phyloP scores from a whole-genome alignment of 2,888 invertebrate genomes.

The Acrocyrtus sp. region DNA sequence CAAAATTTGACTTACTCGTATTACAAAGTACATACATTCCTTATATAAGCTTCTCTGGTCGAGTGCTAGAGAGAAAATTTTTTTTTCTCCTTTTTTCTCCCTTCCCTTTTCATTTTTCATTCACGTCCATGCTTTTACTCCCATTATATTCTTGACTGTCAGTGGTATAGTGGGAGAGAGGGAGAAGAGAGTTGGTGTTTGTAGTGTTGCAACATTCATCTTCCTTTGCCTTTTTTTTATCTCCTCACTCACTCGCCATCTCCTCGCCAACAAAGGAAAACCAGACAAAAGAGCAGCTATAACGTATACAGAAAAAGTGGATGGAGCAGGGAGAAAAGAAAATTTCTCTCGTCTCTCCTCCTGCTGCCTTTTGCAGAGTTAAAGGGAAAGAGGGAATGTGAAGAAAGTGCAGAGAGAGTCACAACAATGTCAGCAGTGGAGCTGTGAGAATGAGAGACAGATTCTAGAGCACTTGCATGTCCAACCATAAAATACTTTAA shows the following conservation, averaged over 20 bases:
- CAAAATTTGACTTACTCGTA: no score
- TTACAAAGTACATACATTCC: no score
- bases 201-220: neutral
- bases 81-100: no score
- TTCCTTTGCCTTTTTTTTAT: neutral
- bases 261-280: neutral
- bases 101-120: neutral
- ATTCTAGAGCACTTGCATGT: constrained; percentile 50
- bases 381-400: neutral
- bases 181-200: no score
- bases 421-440: constrained; percentile 27
- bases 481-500: constrained; percentile 61
- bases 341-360: no score
- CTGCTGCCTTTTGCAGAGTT: no score
- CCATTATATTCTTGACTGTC: neutral
- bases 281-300: neutral
- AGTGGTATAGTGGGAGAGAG: neutral
- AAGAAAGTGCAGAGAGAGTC: neutral
- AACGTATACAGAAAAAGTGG: neutral
- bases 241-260: neutral
- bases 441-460: constrained; percentile 48
- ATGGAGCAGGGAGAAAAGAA: neutral
- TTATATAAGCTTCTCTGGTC: no score
- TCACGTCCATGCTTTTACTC: neutral
- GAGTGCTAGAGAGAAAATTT: no score